phyloP scores from a whole-genome alignment of 30 jellyfish, hydroid and myxozoan genomes.

The Turritopsis dohrnii region DNA sequence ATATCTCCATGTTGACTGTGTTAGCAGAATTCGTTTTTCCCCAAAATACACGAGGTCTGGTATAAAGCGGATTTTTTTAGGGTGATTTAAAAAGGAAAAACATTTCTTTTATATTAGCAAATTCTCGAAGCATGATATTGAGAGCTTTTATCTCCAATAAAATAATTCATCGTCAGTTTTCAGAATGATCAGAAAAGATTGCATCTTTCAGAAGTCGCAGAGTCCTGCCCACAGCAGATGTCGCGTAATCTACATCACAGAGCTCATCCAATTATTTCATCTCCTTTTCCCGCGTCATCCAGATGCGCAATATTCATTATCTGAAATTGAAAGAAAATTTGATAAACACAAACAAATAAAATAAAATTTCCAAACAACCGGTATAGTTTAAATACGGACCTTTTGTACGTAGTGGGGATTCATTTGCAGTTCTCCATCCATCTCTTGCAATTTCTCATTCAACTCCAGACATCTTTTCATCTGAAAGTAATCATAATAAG shows the following conservation, averaged over 20 bases:
- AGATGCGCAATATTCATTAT: constrained; percentile 72
- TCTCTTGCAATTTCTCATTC: constrained; percentile 65
- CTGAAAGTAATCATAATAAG: constrained; percentile 21
- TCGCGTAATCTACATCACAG: not conserved
- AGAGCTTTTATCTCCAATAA: not conserved
- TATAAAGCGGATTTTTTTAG: too few species aligned
- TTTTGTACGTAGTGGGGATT: constrained; percentile 89
- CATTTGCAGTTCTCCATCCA: constrained; percentile 81
- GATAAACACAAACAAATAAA: not conserved
- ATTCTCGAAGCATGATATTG: not conserved
- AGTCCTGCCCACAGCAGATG: too few species aligned
- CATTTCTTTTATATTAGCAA: not conserved
- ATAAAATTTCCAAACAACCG: not conserved
- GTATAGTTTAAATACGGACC: constrained; percentile 47
- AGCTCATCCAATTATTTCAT: constrained; percentile 48
- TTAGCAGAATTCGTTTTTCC: too few species aligned
- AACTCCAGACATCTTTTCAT: constrained; percentile 60
- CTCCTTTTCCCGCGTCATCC: constrained; percentile 89
- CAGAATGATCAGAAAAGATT: not conserved
- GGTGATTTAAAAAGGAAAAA: too few species aligned
- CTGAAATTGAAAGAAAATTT: constrained; percentile 23
- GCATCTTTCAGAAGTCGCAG: not conserved
- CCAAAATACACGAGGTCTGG: too few species aligned
- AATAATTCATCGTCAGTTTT: not conserved
- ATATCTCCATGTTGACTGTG: too few species aligned